Evolutionary conservation across 2,113 vertebrate genomes (phyloP), one percentile per base, ranked within the genome.

Genomic region (Cyrtonyx montezumae): DNA sequence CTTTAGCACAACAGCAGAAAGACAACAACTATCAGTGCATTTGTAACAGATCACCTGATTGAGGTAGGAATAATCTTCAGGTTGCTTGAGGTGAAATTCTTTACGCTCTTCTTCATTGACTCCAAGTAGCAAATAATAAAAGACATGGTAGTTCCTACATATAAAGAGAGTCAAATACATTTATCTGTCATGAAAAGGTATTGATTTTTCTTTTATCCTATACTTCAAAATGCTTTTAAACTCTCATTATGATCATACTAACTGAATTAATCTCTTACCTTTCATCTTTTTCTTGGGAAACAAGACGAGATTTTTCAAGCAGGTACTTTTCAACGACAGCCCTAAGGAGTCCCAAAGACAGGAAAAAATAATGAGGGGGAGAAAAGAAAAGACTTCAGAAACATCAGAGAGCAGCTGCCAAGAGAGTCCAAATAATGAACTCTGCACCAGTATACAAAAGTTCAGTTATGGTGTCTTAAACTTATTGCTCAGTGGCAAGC

Each of bases 11-110:
- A 17, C 23, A 37, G 36, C 8, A 43, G 13, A 59, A 5, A 40
- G 40, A 65, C 21, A 87, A 34, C 68, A 66, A 43, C 87, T 34
- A 13, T 0, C 34, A 48, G 79, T 21, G 49, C 58, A 61, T 10
- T 77, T 71, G 23, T 45, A 88, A 78, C 25, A 69, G 28, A 67
- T 95, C 96, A 99, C 99, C 99, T 99, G 99, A 95, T 99, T 99
- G 98, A 99, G 99, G 99, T 99, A 99, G 98, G 98, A 98, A 97
- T 99, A 99, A 87, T 99, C 98, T 98, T 99, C 98, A 58, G 99
- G 99, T 93, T 99, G 98, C 95, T 98, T 98, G 95, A 99, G 98
- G 96, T 98, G 99, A 96, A 99, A 99, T 96, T 99, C 99, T 92
- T 98, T 98, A 67, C 98, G 98, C 56, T 99, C 99, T 40, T 98